Percentiles rank a stretch among this genome's conserved stretches.
These are phyloP conservation scores for Aplidium turbinatum DNA, from an alignment of 23 tunicate species.

Conservation along the genomic window DNA sequence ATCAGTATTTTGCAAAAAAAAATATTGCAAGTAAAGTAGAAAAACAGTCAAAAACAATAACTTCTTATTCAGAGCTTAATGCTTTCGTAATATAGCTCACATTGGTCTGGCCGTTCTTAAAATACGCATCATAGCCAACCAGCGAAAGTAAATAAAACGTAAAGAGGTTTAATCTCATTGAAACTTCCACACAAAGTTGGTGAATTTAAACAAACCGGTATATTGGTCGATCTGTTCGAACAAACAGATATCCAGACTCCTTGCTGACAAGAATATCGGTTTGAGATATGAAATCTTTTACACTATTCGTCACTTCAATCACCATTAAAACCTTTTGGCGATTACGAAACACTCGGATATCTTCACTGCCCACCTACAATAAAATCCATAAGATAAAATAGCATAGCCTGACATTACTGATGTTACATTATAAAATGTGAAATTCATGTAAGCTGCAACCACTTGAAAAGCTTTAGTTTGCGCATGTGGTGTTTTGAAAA, in stretches of 20 bases:
- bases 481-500: too few species aligned
- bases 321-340: conserved; percentile 18
- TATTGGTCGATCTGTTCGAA: conserved; percentile 50
- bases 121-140: too few species aligned
- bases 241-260: conserved; percentile 33
- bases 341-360: conserved; percentile 6
- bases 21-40: too few species aligned
- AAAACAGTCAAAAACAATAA: too few species aligned
- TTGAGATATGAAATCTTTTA: neutral
- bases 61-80: too few species aligned
- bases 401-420: neutral
- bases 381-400: neutral
- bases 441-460: neutral
- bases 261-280: conserved; percentile 11
- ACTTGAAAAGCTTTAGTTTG: neutral
- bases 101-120: too few species aligned
- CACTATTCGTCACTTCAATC: conserved; percentile 3
- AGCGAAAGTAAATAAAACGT: too few species aligned
- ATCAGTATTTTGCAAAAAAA: neutral
- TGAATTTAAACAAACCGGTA: conserved; percentile 58
- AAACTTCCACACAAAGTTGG: too few species aligned
- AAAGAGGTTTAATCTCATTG: too few species aligned
- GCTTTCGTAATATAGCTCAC: too few species aligned
- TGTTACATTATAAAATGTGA: neutral
- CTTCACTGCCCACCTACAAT: conserved; percentile 6